A percentile compares a stretch with the other conserved stretches of the same genome.
Evolutionary conservation across 2,888 invertebrate species (phyloP).

Genomic region (Brachypalpus laphriformis): DNA sequence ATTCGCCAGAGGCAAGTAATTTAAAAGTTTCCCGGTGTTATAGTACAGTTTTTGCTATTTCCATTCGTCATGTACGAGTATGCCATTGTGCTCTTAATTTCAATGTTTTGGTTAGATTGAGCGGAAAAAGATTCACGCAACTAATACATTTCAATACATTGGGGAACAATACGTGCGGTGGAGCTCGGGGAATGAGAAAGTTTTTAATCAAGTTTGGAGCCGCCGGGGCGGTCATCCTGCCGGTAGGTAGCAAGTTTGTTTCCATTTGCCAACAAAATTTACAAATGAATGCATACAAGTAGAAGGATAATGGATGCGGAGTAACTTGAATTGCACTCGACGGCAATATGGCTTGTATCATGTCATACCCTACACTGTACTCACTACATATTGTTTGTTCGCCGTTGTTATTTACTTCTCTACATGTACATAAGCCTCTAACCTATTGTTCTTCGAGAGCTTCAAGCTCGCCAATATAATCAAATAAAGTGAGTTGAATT

Average conservation of each 20-base stretch:
- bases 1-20: background rate
- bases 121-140: background rate
- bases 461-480: too few species aligned
- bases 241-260: background rate
- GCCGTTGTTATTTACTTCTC: too few species aligned
- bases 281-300: too few species aligned
- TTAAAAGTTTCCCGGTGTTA: constrained; percentile 5
- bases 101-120: background rate
- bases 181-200: background rate
- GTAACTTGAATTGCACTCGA: too few species aligned
- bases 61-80: background rate
- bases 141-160: background rate
- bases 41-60: background rate
- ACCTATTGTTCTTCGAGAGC: too few species aligned
- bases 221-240: background rate
- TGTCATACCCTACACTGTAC: too few species aligned
- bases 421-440: too few species aligned
- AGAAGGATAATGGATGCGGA: too few species aligned
- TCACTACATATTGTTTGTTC: too few species aligned
- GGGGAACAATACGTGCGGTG: too few species aligned
- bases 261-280: background rate
- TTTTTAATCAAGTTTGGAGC: constrained; percentile 10
- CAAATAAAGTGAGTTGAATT: too few species aligned
- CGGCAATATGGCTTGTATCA: too few species aligned
- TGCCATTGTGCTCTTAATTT: background rate